These are phyloP conservation scores for Centropyge bicolor DNA, from an alignment of 2,797 vertebrate genomes.

Conservation along the genomic window DNA sequence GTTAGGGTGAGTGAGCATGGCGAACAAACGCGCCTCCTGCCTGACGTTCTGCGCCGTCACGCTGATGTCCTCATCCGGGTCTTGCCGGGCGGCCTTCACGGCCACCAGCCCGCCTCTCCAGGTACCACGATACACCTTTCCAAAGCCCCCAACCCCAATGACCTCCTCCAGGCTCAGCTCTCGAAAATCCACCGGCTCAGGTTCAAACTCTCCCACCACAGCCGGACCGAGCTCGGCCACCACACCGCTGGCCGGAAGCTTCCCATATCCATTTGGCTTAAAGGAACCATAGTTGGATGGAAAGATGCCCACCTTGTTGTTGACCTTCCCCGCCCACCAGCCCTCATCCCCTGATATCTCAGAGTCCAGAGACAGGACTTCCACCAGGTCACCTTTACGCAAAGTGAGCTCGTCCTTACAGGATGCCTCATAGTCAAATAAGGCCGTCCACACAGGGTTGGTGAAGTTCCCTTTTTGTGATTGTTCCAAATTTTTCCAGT, in stretches of 20 bases:
- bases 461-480: slow-evolving; percentile 86
- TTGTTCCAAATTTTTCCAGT: slow-evolving; percentile 86
- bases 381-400: slow-evolving; percentile 91
- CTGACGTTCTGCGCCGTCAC: slow-evolving; percentile 91
- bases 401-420: slow-evolving; percentile 93
- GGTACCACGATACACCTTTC: slow-evolving; percentile 92
- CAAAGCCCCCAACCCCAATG: slow-evolving; percentile 93
- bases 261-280: slow-evolving; percentile 82
- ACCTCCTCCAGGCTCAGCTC: slow-evolving; percentile 92
- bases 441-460: slow-evolving; percentile 91
- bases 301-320: slow-evolving; percentile 93
- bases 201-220: slow-evolving; percentile 82
- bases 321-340: slow-evolving; percentile 94
- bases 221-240: slow-evolving; percentile 76
- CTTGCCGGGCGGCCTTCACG: slow-evolving; percentile 92
- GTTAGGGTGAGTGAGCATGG: slow-evolving; percentile 93
- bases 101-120: slow-evolving; percentile 90
- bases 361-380: slow-evolving; percentile 92
- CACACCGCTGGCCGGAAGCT: slow-evolving; percentile 73
- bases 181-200: slow-evolving; percentile 86
- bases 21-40: slow-evolving; percentile 91
- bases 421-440: slow-evolving; percentile 92
- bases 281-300: slow-evolving; percentile 93
- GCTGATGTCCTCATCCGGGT: slow-evolving; percentile 93
- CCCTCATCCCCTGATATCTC: slow-evolving; percentile 93